These are phyloP conservation scores for Pachydiplax longipennis DNA, from an alignment of 2,888 invertebrate species.

Conservation along the genomic window DNA sequence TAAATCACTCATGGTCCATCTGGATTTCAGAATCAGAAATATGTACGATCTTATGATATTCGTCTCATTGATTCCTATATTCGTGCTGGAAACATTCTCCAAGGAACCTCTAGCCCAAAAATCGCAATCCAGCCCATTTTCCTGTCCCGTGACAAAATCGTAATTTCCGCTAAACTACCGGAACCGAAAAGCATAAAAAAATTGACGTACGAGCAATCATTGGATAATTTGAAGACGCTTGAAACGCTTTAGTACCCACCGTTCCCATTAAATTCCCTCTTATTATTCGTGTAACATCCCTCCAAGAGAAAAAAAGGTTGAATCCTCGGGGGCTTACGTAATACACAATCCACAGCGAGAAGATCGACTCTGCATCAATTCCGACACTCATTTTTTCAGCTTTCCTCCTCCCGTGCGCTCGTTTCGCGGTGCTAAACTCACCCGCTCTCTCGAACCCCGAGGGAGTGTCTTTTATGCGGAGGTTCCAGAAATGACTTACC, in stretches of 20 bases:
- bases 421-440: neutral
- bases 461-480: neutral
- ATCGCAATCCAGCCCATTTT: too few species aligned
- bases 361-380: neutral
- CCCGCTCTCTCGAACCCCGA: neutral
- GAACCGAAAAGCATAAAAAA: too few species aligned
- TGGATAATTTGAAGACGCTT: neutral
- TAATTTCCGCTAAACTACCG: too few species aligned
- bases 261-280: neutral
- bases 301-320: neutral
- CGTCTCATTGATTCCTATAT: too few species aligned
- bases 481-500: neutral
- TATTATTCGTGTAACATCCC: neutral
- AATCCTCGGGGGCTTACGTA: neutral
- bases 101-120: too few species aligned
- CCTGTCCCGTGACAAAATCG: too few species aligned
- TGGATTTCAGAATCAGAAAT: too few species aligned
- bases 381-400: neutral
- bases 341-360: neutral
- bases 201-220: neutral
- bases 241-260: neutral
- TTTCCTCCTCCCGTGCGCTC: neutral
- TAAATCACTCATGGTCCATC: too few species aligned
- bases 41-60: too few species aligned
- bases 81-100: too few species aligned